Evolutionary conservation across 1,140 invertebrate genomes (phyloP), one percentile per base, ranked within the genome.

Genomic region (Hylyphantes graminicola): DNA sequence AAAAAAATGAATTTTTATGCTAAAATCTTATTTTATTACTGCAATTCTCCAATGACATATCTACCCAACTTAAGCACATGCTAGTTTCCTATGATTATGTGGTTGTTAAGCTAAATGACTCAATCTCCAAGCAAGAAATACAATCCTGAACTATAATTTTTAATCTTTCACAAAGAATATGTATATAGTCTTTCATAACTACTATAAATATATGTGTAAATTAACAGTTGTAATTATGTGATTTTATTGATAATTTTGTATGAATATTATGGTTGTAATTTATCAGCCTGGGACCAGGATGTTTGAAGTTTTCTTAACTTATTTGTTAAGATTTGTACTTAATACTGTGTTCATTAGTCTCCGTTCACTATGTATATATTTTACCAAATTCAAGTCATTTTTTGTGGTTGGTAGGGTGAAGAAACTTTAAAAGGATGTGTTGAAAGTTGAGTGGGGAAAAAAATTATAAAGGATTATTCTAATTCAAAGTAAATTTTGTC

Each of bases 151-250:
- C 61, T 63, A 76, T 21, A 74, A 74, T 74, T 13, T 76, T 76
- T 76, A 51, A 51, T 21, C 19, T 21, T 64, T n/a, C 64, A 54
- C 72, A 12, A 76, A 50, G 51, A 63, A 76, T 61, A 53, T 76
- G 74, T 76, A 76, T 76, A 76, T 76, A 63, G 59, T 76, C 61
- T 48, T 63, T 51, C 35, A 76, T 63, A 64, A 76, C 64, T 64
- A 76, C 64, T 53, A 76, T 64, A 76, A 50, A 70, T 76, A 76
- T 59, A 76, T 76, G 17, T 76, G 63, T 76, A 76, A 63, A 64
- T 64, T 12, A 11, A 35, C 59, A 76, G 74, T 76, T 76, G 74
- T 76, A 61, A 63, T 76, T 51, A 51, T 64, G 74, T 51, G 35
- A 51, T 76, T 61, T 63, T 64, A 76, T 76, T 74, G 53, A 57